Conservation (phyloP, 2,113 vertebrate genomes). For the Takifugu flavidus region DNA sequence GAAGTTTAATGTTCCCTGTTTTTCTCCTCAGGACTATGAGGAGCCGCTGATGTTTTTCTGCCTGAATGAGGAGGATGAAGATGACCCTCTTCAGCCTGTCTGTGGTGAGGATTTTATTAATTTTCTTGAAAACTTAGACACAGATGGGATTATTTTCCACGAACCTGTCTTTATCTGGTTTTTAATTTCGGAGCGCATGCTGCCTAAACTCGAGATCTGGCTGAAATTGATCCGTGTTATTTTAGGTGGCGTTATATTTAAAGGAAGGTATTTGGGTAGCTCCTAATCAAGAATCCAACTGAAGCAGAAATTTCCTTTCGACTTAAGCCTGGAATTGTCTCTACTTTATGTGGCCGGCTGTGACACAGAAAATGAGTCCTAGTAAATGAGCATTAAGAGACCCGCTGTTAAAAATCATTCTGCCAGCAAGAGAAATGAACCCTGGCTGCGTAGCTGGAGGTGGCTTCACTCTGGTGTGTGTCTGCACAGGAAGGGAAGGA, state of each 20-base stretch:
- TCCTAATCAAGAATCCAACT: slow-evolving; percentile 34
- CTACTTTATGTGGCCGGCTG: slow-evolving; percentile 23
- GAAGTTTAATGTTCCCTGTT: slow-evolving; percentile 17
- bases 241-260: slow-evolving; percentile 38
- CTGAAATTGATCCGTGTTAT: slow-evolving; percentile 39
- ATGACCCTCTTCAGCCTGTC: slow-evolving; percentile 36
- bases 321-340: slow-evolving; percentile 10
- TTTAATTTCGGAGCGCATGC: slow-evolving; percentile 20
- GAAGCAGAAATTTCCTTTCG: slow-evolving; percentile 54
- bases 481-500: slow-evolving; percentile 35
- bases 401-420: slow-evolving; percentile 11
- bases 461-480: slow-evolving; percentile 27
- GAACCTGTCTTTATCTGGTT: slow-evolving; percentile 18
- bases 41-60: slow-evolving; percentile 61
- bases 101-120: slow-evolving; percentile 40
- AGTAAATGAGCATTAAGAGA: neutral
- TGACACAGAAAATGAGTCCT: slow-evolving; percentile 10
- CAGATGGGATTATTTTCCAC: slow-evolving; percentile 1
- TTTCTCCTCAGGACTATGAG: slow-evolving; percentile 55
- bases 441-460: slow-evolving; percentile 21
- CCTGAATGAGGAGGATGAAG: slow-evolving; percentile 58
- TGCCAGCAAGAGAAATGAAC: slow-evolving; percentile 6
- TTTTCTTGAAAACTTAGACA: slow-evolving; percentile 8
- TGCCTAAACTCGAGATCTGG: slow-evolving; percentile 10
- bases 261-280: slow-evolving; percentile 31